Base-by-base conservation (phyloP, 92 coral and sea anemone genomes). In the Siderastrea radians region DNA sequence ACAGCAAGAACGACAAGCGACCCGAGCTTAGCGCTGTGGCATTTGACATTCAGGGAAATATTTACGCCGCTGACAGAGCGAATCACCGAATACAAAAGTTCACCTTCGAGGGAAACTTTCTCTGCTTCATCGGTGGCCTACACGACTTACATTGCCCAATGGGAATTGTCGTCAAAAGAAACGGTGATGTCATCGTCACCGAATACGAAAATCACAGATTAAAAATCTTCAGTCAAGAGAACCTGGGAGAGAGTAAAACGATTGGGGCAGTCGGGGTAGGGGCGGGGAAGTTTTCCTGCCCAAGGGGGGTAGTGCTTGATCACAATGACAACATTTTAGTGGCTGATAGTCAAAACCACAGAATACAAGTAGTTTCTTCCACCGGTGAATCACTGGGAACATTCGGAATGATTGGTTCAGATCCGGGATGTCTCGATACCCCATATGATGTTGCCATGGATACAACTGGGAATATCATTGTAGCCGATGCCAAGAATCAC, bases 291-390 rank as follows among this genome's bases (percentile, higher is more conserved):
- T 97, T 97, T 66, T 72, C 91, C 19, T 86, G 80, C 88, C 99
- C 99, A 44, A 91, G 98, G 77, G 99, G 99, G 55, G 82, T 97
- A 6, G 90, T 98, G 16, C 75, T 95, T 11, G 98, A 97, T 78
- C 92, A 84, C 1, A 80, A 92, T 49, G 92, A 92, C 68, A 97
- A 97, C 71, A 86, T 94, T 65, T 74, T 97, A 19, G 96, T 97
- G 2, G 98, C 98, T 7, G 99, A 97, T 68, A 95, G 98, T 53
- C 98, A 88, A 70, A 97, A 95, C 71, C 99, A 97, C 84, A 93
- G 98, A 67, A 95, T 95, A 61, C 98, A 97, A 46, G 95, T 92
- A 54, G 75, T 97, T 49, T 87, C 93, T 66, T 49, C 91, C 1
- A 84, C 78, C 6, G 99, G 98, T 6, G 98, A 90, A 61, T 84